Evolutionary conservation across 1,140 invertebrate genomes (phyloP), one percentile per base, ranked within the genome.

Genomic region (Mizuhopecten yessoensis): DNA sequence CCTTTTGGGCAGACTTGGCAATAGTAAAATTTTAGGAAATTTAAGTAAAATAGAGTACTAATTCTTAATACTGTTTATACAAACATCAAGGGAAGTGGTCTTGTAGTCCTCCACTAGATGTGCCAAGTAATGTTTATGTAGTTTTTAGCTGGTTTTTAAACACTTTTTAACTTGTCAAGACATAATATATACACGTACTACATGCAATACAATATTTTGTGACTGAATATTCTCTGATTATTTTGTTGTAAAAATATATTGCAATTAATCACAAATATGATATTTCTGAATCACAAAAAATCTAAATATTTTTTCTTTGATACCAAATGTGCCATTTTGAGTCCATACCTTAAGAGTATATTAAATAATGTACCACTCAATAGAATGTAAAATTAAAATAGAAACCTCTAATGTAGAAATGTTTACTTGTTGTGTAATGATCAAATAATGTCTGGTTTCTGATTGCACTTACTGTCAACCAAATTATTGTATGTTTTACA

Each of bases 261-360:
- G n/a, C n/a, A n/a, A n/a, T n/a, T n/a, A n/a, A n/a, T n/a, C n/a
- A n/a, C n/a, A n/a, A n/a, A n/a, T n/a, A n/a, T n/a, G 5, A 39
- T 39, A 39, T 39, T 39, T 39, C 36, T 39, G 5, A 39, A 45
- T 17, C 42, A 9, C 5, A 75, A 7, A 29, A n/a, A 29, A 23
- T 75, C 1, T n/a, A 75, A 29, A 75, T 0, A 17, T 75, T 5
- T 0, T 1, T 75, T 17, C 57, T 75, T 29, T 5, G 2, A 75
- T 75, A 75, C 57, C 57, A 75, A 75, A 75, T 75, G 57, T 75
- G 57, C 57, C 57, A 75, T 75, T 75, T 75, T 75, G n/a, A 75
- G 29, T 75, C n/a, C 36, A 75, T 75, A 17, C n/a, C 3, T n/a
- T n/a, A 75, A 75, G 57, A n/a, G 29, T 75, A 5, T 5, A 75